A percentile compares a stretch with the other conserved stretches of the same genome.
phyloP scores from a whole-genome alignment of 2,797 vertebrate species.

The Bradypodion pumilum region DNA sequence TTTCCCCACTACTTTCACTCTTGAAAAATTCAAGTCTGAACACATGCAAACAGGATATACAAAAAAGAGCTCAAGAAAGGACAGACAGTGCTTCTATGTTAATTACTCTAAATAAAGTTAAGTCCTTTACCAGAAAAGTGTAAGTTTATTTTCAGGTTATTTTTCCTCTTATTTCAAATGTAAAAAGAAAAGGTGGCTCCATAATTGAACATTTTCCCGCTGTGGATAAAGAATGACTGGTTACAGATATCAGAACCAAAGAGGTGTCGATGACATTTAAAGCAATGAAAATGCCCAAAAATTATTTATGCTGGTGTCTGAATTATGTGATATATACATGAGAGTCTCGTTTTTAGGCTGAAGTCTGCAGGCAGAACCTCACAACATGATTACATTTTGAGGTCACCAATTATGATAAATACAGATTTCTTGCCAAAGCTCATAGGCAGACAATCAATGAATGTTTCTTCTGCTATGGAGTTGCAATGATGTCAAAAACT shows the following conservation, averaged over 20 bases:
- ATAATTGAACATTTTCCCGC: not conserved
- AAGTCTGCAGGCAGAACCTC: too few species aligned
- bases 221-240: accelerated
- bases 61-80: not conserved
- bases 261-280: constrained; percentile 10
- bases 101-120: not conserved
- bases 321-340: too few species aligned
- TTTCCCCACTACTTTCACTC: not conserved
- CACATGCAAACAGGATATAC: not conserved
- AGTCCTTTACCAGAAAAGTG: not conserved
- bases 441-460: too few species aligned
- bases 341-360: too few species aligned
- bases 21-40: not conserved
- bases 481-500: too few species aligned
- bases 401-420: too few species aligned
- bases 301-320: too few species aligned
- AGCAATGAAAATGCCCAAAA: too few species aligned
- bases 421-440: too few species aligned
- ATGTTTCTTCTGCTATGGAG: too few species aligned
- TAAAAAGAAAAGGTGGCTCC: not conserved
- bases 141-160: not conserved
- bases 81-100: not conserved
- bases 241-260: constrained; percentile 24
- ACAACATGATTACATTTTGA: too few species aligned
- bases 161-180: not conserved